Evolutionary conservation across 2,113 vertebrate genomes (phyloP), one percentile per base, ranked within the genome.

Genomic region (Xiphophorus hellerii): DNA sequence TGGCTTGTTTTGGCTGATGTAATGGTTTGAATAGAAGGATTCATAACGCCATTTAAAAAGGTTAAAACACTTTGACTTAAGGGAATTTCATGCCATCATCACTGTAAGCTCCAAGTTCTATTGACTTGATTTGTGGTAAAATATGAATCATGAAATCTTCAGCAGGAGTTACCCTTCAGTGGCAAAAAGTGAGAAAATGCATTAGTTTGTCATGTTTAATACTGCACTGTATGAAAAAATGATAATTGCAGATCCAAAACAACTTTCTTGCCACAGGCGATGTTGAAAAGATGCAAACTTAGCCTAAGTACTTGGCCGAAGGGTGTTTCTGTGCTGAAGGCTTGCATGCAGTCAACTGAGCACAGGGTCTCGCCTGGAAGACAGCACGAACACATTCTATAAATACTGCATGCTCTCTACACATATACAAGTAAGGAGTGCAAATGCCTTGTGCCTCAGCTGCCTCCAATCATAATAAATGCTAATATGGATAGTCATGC

Each of bases 271-370:
- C 79, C 74, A 12, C 14, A 17, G 79, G 74, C 69, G 17, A 78
- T 44, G 27, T 37, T 66, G 64, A 54, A 71, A 69, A 20, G 14
- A 82, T 25, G 58, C 60, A 74, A 81, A 85, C 39, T 27, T 72
- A 71, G 83, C 71, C 70, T 75, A 77, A 87, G 62, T 60, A 60
- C 77, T 88, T 73, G 44, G 73, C 78, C 78, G 51, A 64, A 70
- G 81, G 77, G 69, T 89, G 72, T 76, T 81, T 84, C 78, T 86
- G 44, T 83, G 76, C 78, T 73, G 13, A 30, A 67, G 77, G 87
- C 79, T 42, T 33, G 69, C 78, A 71, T 63, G 71, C 74, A 73
- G 14, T 58, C 63, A 76, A 60, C 2, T 8, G 25, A 44, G 25
- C 63, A 63, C 58, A 68, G 51, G 33, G 22, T 58, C 33, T 29